These are phyloP conservation scores for Pristionchus arcanus DNA, from an alignment of 2,888 invertebrate species.

Conservation along the genomic window DNA sequence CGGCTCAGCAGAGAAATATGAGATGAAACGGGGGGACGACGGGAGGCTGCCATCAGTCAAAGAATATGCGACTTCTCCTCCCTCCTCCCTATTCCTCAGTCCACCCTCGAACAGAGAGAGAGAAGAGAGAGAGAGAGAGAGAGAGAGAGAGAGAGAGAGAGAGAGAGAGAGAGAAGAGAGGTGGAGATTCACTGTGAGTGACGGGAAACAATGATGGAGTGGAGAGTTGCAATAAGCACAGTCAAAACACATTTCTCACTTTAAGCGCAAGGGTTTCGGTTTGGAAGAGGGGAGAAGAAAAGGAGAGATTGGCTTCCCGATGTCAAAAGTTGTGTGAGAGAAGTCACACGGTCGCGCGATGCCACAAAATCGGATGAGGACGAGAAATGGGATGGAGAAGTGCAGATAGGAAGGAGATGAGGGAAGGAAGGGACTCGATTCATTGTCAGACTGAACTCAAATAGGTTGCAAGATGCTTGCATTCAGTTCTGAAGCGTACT, in stretches of 20 bases:
- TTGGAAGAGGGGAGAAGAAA: background rate
- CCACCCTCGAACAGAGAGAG: background rate
- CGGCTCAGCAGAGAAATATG: constrained; percentile 42
- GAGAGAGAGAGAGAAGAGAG: background rate
- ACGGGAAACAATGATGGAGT: constrained; percentile 47
- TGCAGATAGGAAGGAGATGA: background rate
- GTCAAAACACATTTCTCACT: constrained; percentile 41
- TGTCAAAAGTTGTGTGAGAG: background rate
- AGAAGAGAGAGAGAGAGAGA: background rate
- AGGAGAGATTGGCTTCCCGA: background rate
- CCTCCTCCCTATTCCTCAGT: background rate
- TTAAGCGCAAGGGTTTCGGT: background rate
- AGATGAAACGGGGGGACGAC: constrained; percentile 41
- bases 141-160: background rate
- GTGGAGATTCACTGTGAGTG: constrained; percentile 13
- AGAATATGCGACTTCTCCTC: constrained; percentile 33
- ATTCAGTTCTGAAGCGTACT: no score
- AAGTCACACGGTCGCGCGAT: constrained; percentile 9
- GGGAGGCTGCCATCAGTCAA: constrained; percentile 39
- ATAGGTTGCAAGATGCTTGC: no score
- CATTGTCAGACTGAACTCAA: background rate
- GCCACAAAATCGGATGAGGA: constrained; percentile 26
- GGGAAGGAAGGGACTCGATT: background rate
- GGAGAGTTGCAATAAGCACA: constrained; percentile 8
- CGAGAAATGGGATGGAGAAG: background rate